Conservation (phyloP, 2,113 vertebrate genomes). For the Erythrocebus patas region DNA sequence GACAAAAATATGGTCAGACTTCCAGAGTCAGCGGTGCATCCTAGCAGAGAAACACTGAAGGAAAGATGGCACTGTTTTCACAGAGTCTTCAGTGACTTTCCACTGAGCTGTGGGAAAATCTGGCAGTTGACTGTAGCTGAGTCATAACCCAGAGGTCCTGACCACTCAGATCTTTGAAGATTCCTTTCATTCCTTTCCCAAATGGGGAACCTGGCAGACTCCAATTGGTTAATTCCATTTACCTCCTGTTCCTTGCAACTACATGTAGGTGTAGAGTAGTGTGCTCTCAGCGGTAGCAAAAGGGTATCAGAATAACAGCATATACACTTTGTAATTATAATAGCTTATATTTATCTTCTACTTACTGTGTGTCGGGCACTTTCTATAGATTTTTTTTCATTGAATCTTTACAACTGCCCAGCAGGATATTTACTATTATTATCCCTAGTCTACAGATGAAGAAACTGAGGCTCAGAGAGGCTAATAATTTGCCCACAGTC, state of each 20-base stretch:
- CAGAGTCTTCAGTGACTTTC: slow-evolving; percentile 69
- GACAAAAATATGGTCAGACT: neutral
- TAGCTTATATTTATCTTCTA: neutral
- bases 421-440: neutral
- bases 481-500: neutral
- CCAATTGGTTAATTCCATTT: neutral
- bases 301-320: neutral
- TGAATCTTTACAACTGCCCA: neutral
- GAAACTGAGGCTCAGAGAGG: neutral
- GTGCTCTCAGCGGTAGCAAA: neutral
- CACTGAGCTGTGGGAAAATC: slow-evolving; percentile 71
- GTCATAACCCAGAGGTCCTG: slow-evolving; percentile 68
- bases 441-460: neutral
- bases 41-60: neutral
- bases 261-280: neutral
- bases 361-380: neutral
- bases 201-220: slow-evolving; percentile 26
- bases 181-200: slow-evolving; percentile 69
- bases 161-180: slow-evolving; percentile 49
- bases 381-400: neutral
- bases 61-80: neutral
- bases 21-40: neutral
- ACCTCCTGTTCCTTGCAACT: neutral
- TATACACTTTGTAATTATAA: neutral
- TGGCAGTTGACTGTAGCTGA: slow-evolving; percentile 48